A percentile compares a stretch with the other conserved stretches of the same genome.
These are phyloP conservation scores for Polydrusus cervinus DNA, from an alignment of 2,888 invertebrate species.

Conservation along the genomic window DNA sequence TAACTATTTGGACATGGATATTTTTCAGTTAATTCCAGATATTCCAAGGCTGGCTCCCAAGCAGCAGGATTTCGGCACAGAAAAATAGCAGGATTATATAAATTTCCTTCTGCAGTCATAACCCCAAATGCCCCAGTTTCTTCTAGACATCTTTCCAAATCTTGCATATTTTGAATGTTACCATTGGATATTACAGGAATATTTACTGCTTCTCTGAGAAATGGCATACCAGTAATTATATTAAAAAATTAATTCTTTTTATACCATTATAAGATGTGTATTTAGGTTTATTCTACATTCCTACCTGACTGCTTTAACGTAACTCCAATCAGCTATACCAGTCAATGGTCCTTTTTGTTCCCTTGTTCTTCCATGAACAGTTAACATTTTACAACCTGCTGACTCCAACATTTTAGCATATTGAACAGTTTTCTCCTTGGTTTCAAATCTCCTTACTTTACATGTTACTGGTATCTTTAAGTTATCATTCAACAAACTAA, in stretches of 20 bases:
- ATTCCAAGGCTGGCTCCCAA: conserved; percentile 93
- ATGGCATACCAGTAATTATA: neutral
- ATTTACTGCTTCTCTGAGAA: conserved; percentile 83
- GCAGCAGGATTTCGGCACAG: conserved; percentile 83
- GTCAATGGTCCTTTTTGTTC: conserved; percentile 98
- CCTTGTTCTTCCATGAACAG: conserved; percentile 96
- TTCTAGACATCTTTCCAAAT: conserved; percentile 87
- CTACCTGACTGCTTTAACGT: conserved; percentile 92
- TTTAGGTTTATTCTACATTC: conserved; percentile 34
- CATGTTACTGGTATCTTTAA: conserved; percentile 94
- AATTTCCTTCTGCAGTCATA: conserved; percentile 95
- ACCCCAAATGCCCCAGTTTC: conserved; percentile 91
- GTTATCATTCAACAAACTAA: conserved; percentile 79
- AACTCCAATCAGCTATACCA: conserved; percentile 95
- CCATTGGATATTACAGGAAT: conserved; percentile 99
- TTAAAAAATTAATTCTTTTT: neutral
- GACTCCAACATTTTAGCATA: conserved; percentile 96
- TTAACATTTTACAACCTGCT: conserved; percentile 93
- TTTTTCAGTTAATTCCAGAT: conserved; percentile 85
- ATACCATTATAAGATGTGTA: no score
- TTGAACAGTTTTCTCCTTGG: conserved; percentile 86
- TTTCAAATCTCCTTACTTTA: conserved; percentile 94
- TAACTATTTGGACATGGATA: conserved; percentile 94
- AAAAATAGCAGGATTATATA: conserved; percentile 98
- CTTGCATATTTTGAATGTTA: conserved; percentile 93